Conservation (phyloP, 2,797 vertebrate species). For the Meriones psammophilus region DNA sequence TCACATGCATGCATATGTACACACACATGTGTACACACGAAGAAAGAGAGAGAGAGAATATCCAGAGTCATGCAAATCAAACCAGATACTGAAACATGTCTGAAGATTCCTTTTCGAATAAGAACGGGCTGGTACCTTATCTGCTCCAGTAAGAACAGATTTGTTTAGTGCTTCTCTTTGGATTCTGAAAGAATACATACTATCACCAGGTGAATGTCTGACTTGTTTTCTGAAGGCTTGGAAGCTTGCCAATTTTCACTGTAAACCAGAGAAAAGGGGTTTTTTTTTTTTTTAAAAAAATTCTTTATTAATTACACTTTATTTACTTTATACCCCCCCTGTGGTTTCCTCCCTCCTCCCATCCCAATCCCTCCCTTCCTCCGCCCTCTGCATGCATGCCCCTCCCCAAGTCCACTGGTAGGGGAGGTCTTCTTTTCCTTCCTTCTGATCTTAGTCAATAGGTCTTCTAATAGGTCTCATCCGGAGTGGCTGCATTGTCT, state of each 20-base stretch:
- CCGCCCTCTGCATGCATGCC: too few species aligned
- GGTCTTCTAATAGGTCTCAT: too few species aligned
- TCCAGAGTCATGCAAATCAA: background rate
- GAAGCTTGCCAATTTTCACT: background rate
- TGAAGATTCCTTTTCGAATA: background rate
- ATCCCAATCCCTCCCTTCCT: too few species aligned
- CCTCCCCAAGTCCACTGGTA: too few species aligned
- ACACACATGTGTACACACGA: background rate
- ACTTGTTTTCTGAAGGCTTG: background rate
- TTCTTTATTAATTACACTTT: too few species aligned
- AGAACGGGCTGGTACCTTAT: background rate
- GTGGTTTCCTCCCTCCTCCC: too few species aligned
- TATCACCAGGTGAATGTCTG: background rate
- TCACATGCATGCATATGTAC: too few species aligned
- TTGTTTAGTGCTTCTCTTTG: background rate
- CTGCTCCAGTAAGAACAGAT: background rate
- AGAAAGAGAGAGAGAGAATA: background rate
- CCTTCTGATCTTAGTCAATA: too few species aligned
- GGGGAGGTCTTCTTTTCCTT: too few species aligned
- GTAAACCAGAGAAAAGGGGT: background rate
- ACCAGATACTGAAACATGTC: background rate
- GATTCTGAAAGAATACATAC: background rate
- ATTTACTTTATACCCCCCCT: too few species aligned
- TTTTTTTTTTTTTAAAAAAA: too few species aligned
- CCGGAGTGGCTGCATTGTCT: too few species aligned